Evolutionary conservation across 1,140 invertebrate genomes (phyloP), one percentile per base, ranked within the genome.

Genomic region (Lepeophtheirus salmonis): DNA sequence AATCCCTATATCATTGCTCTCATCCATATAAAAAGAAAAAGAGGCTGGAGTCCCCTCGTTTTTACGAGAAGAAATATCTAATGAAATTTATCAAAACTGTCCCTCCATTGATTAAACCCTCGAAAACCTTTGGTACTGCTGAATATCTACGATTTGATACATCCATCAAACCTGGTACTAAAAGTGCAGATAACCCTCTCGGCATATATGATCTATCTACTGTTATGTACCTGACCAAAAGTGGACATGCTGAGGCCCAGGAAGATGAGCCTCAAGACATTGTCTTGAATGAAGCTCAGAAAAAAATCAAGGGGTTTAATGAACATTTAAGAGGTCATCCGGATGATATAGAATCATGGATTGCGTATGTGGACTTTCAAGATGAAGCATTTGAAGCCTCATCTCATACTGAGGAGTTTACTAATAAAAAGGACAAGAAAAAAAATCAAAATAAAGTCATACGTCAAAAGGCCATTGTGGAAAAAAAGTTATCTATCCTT

Each of bases 341-440:
- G 21, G 50, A 63, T 6, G 67, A 75, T 67, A 64, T 71, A 13
- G 55, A 70, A 41, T 41, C 70, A 14, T 76, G 75, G 75, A 41
- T 75, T 2, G 71, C 76, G 23, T 76, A 75, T 71, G 67, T 76
- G 3, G 62, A 67, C 20, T 75, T 73, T 65, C 75, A 76, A 65
- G 72, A 72, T 61, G 63, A 68, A 18, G 50, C 62, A 13, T 64
- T 62, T 59, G 50, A 50, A 25, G 50, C 50, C 51, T 58, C 65
- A 20, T 51, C 65, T 50, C 62, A 66, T 51, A 57, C 56, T 6
- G 60, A 22, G 3, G 55, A 51, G 24, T 54, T 24, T 57, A 49
- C 64, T 61, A 26, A 17, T 30, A 56, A n/a, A 13, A 63, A 64
- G 57, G 63, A 58, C 24, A 57, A n/a, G 13, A 63, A 64, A 57